Evolutionary conservation across 1,140 invertebrate genomes (phyloP).

Genomic region (Meloidogyne floridensis): DNA sequence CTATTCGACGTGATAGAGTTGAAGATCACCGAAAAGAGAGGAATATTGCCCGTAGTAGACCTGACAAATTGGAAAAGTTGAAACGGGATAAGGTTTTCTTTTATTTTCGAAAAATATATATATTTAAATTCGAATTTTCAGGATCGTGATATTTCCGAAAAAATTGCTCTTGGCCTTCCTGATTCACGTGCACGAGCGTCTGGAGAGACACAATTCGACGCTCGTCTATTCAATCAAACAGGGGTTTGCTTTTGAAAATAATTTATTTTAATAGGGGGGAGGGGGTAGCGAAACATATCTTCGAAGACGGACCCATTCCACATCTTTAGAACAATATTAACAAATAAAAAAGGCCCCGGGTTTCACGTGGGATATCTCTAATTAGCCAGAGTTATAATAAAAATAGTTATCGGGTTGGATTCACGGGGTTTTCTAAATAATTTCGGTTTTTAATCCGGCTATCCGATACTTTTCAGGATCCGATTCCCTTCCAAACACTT

Average conservation of each 20-base stretch:
- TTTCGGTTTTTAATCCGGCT: too few relatives aligned
- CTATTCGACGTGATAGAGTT: constrained; percentile 70
- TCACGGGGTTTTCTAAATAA: too few relatives aligned
- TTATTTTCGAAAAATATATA: constrained; percentile 85
- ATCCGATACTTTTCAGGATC: too few relatives aligned
- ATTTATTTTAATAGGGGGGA: constrained; percentile 28
- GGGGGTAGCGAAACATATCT: too few relatives aligned
- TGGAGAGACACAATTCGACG: constrained; percentile 87
- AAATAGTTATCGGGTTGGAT: too few relatives aligned
- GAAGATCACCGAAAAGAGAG: constrained; percentile 72
- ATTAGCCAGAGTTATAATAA: too few relatives aligned
- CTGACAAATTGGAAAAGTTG: constrained; percentile 81
- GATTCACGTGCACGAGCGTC: constrained; percentile 49
- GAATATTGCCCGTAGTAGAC: constrained; percentile 87
- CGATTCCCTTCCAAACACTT: too few relatives aligned
- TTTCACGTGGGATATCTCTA: too few relatives aligned
- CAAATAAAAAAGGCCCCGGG: too few relatives aligned
- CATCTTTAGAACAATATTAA: too few relatives aligned
- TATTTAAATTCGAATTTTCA: background rate
- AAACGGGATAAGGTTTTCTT: constrained; percentile 84
- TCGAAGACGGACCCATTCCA: too few relatives aligned
- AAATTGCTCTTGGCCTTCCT: constrained; percentile 90
- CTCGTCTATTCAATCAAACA: constrained; percentile 86
- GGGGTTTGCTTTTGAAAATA: constrained; percentile 2
- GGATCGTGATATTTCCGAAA: background rate